These are phyloP conservation scores for Phoxinus dragarum DNA, from an alignment of 2,797 vertebrate genomes.

Conservation along the genomic window DNA sequence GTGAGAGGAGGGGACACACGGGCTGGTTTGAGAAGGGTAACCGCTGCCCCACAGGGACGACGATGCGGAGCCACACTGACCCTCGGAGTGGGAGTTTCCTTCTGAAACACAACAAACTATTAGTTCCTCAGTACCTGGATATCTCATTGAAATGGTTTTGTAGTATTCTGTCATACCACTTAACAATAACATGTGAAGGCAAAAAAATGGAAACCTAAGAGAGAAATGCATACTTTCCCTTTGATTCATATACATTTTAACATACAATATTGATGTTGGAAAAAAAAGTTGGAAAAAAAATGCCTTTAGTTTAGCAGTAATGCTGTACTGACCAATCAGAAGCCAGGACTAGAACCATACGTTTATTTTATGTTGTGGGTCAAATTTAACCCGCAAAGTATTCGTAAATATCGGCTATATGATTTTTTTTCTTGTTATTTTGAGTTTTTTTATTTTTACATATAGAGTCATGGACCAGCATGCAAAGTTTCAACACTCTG, in stretches of 20 bases:
- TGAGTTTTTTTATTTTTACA: not conserved
- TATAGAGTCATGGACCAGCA: not conserved
- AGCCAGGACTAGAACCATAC: not conserved
- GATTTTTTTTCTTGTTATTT: not conserved
- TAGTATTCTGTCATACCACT: not conserved
- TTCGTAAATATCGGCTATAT: not conserved
- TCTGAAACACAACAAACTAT: constrained; percentile 75
- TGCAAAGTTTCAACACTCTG: not conserved
- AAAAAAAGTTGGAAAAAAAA: not conserved
- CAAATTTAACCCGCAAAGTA: not conserved
- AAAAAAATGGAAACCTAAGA: not conserved
- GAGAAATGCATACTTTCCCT: not conserved
- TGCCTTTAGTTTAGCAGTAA: not conserved
- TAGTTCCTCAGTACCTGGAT: not conserved
- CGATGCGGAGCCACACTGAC: constrained; percentile 85
- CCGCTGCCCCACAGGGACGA: constrained; percentile 88
- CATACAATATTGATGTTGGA: not conserved
- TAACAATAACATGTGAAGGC: not conserved
- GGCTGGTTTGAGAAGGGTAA: constrained; percentile 85
- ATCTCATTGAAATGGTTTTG: not conserved
- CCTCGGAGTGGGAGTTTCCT: constrained; percentile 79
- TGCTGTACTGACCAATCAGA: not conserved
- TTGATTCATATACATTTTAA: not conserved
- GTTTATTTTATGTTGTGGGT: not conserved
- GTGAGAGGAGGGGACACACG: constrained; percentile 85